Evolutionary conservation across 1,140 invertebrate species (phyloP).

Genomic region (Pteromalus puparum): DNA sequence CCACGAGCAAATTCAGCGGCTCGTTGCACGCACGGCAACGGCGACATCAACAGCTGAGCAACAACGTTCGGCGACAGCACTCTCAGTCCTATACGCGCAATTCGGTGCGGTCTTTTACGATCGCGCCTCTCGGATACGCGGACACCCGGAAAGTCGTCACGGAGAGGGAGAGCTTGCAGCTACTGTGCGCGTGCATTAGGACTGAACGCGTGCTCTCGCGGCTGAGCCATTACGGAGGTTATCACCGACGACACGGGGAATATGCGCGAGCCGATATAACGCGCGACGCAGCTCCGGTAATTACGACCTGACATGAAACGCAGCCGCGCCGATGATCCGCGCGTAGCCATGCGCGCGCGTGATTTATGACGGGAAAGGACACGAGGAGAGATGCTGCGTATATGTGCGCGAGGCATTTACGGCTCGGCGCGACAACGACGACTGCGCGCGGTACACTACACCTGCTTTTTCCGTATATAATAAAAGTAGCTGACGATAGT

Average conservation of each 20-base stretch:
- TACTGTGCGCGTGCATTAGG: not conserved
- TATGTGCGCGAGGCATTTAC: constrained; percentile 42
- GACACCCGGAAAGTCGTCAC: not conserved
- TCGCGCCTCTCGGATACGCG: not conserved
- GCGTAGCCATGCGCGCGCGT: constrained; percentile 20
- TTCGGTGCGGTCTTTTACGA: not conserved
- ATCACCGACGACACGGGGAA: constrained; percentile 53
- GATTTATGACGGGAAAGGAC: constrained; percentile 60
- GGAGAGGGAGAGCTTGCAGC: not conserved
- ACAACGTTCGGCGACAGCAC: not conserved
- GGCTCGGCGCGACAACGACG: constrained; percentile 52
- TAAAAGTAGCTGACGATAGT: too few relatives aligned
- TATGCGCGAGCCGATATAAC: constrained; percentile 51
- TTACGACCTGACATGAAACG: constrained; percentile 56
- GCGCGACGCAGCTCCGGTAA: constrained; percentile 52
- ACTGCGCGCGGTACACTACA: too few relatives aligned
- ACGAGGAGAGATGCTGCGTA: constrained; percentile 7
- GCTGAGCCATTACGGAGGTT: constrained; percentile 44
- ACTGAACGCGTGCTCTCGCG: not conserved
- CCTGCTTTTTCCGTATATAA: too few relatives aligned
- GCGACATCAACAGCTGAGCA: not conserved
- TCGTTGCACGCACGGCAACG: not conserved
- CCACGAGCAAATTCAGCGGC: too few relatives aligned
- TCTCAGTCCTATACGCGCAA: not conserved
- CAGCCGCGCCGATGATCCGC: constrained; percentile 51